Evolutionary conservation across 1,140 invertebrate genomes (phyloP).

Genomic region (Octopus sinensis): DNA sequence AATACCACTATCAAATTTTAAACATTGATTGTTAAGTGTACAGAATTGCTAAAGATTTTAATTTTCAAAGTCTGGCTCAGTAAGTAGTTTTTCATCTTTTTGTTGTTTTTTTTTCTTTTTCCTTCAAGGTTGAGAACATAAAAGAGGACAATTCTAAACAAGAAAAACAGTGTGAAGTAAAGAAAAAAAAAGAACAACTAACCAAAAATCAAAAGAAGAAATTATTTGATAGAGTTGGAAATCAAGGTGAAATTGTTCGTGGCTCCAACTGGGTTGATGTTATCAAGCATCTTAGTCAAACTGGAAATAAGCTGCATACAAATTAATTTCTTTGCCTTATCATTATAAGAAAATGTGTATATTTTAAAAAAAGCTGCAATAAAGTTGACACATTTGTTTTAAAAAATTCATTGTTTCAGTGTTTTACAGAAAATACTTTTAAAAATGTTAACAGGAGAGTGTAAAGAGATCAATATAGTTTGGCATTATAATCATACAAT

Average conservation of each 20-base stretch:
- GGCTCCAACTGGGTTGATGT: constrained; percentile 95
- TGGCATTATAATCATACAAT: too few species aligned
- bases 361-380: too few species aligned
- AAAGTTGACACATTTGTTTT: too few species aligned
- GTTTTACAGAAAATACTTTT: too few species aligned
- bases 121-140: not conserved
- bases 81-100: not conserved
- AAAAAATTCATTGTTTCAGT: too few species aligned
- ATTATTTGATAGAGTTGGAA: constrained; percentile 67
- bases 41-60: too few species aligned
- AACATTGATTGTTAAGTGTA: not conserved
- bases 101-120: not conserved
- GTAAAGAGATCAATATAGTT: too few species aligned
- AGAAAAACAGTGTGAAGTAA: constrained; percentile 34
- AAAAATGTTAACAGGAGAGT: too few species aligned
- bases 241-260: constrained; percentile 77
- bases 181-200: constrained; percentile 63
- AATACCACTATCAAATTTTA: not conserved
- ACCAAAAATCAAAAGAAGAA: constrained; percentile 88
- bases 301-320: constrained; percentile 56
- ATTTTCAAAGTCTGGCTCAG: not conserved
- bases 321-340: not conserved
- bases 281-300: constrained; percentile 90
- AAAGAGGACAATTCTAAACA: constrained; percentile 17
- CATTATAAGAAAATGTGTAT: too few species aligned